Evolutionary conservation across 2,113 vertebrate genomes (phyloP).

Genomic region (Sebastes schlegelii): DNA sequence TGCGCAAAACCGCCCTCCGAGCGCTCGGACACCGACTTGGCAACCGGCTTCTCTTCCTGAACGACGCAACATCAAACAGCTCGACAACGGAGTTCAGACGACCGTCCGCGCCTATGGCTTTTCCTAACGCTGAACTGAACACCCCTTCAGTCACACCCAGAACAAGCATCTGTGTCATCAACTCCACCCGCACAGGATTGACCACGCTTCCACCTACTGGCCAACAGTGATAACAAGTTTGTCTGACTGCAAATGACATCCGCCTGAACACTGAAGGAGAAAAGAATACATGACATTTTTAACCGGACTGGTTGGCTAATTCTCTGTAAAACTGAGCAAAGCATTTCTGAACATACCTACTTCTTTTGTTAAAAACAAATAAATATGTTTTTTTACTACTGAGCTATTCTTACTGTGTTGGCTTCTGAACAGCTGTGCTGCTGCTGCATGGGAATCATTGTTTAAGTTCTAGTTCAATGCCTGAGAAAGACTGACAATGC

Average conservation of each 20-base stretch:
- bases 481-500: background rate
- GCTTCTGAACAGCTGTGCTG: background rate
- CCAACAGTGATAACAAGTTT: slow-evolving; percentile 12
- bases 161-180: slow-evolving; percentile 53
- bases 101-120: background rate
- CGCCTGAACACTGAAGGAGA: background rate
- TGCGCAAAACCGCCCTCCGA: slow-evolving; percentile 85
- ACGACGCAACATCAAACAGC: slow-evolving; percentile 83
- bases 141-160: slow-evolving; percentile 35
- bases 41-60: slow-evolving; percentile 54
- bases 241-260: background rate
- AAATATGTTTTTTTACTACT: background rate
- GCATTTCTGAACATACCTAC: background rate
- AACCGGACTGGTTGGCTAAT: background rate
- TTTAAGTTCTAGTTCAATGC: background rate
- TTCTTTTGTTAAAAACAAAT: background rate
- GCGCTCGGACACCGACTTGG: slow-evolving; percentile 75
- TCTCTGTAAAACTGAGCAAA: background rate
- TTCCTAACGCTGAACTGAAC: background rate
- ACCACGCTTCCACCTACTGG: background rate
- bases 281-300: background rate
- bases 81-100: slow-evolving; percentile 83
- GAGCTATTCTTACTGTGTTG: background rate
- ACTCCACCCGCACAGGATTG: slow-evolving; percentile 21
- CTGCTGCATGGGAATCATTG: background rate